These are phyloP conservation scores for Philonicus albiceps DNA, from an alignment of 2,888 invertebrate genomes.

Conservation along the genomic window DNA sequence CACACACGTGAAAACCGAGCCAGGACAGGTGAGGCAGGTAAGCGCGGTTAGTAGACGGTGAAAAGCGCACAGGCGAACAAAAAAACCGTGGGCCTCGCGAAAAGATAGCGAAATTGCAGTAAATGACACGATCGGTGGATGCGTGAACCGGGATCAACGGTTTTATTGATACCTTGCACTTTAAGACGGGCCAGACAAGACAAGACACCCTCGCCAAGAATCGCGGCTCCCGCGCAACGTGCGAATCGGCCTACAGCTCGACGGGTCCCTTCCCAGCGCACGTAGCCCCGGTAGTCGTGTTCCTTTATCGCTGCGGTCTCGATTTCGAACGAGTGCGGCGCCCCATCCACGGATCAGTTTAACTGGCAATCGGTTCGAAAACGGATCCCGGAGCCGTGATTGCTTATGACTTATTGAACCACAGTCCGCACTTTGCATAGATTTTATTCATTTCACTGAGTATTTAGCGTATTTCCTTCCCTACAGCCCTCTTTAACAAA, in stretches of 20 bases:
- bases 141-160: slow-evolving; percentile 40
- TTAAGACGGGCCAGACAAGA: background rate
- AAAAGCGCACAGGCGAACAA: background rate
- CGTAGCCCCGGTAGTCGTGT: slow-evolving; percentile 15
- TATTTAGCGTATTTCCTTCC: background rate
- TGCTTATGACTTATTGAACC: background rate
- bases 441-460: background rate
- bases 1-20: background rate
- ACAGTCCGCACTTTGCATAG: background rate
- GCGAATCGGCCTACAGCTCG: slow-evolving; percentile 12
- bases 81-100: background rate
- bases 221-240: background rate
- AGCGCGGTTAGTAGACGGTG: background rate
- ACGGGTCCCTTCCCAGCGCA: background rate
- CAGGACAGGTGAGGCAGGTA: slow-evolving; percentile 32
- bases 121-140: slow-evolving; percentile 38
- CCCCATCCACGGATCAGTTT: background rate
- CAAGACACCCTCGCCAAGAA: background rate
- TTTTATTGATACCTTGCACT: slow-evolving; percentile 38
- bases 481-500: background rate
- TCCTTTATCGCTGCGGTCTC: background rate
- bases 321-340: background rate
- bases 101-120: slow-evolving; percentile 37
- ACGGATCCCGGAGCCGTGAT: background rate
- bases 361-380: background rate